phyloP scores from a whole-genome alignment of 2,113 vertebrate species.

The Crotophaga sulcirostris region DNA sequence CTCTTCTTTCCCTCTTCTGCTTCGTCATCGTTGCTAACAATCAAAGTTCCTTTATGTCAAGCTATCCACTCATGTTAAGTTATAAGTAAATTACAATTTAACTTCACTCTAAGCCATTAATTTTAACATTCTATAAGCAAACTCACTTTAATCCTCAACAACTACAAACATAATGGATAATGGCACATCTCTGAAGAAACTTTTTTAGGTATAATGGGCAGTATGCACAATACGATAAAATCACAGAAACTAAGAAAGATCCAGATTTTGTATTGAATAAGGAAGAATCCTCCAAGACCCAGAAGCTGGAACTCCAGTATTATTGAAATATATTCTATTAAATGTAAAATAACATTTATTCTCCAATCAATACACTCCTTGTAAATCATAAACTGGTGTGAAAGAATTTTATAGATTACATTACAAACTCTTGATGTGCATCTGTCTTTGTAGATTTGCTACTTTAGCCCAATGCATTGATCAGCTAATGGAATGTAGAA shows the following conservation, averaged over 20 bases:
- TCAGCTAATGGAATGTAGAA: not conserved
- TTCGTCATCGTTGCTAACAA: too few relatives aligned
- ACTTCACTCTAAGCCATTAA: too few relatives aligned
- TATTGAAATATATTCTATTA: not conserved
- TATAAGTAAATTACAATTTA: too few relatives aligned
- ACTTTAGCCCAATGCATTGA: not conserved
- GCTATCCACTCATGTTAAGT: too few relatives aligned
- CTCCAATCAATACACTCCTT: not conserved
- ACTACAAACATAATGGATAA: not conserved
- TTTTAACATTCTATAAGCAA: too few relatives aligned
- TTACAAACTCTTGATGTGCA: constrained; percentile 7
- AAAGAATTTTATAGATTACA: constrained; percentile 20
- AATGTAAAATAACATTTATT: constrained; percentile 37
- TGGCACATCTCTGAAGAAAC: not conserved
- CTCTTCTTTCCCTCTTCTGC: too few relatives aligned
- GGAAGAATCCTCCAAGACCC: not conserved
- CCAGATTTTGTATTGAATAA: not conserved
- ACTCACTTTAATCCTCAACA: not conserved
- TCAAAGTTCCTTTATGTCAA: too few relatives aligned
- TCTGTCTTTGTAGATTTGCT: not conserved
- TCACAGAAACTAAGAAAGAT: not conserved
- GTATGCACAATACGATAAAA: not conserved
- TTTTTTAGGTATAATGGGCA: not conserved
- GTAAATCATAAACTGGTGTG: constrained; percentile 13
- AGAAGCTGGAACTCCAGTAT: not conserved